Evolutionary conservation across 1,140 invertebrate species (phyloP), one percentile per base, ranked within the genome.

Genomic region (Sminthurinus signatus): DNA sequence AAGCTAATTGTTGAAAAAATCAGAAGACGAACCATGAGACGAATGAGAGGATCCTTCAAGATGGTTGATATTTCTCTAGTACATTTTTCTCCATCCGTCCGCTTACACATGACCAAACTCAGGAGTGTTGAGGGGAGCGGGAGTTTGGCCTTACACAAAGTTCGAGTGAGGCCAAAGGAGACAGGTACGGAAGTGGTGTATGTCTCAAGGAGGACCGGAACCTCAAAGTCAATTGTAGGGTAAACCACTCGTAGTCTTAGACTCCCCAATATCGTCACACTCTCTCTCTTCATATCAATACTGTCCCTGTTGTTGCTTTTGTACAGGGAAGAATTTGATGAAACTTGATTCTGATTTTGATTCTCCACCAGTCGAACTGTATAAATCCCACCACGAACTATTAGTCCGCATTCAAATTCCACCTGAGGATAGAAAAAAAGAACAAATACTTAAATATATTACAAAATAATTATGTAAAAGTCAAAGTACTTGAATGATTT

Each of bases 161-260:
- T 72, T 43, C 57, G 21, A 14, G 70, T 72, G 3, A 72, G 60
- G 1, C 66, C 64, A 23, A 72, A 60, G 0, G 64, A 50, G 21
- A 72, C 42, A 8, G 57, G 57, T 4, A 68, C 67, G 17, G 64
- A 59, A 1, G 60, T 50, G 0, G 69, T 65, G 42, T 68, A 68
- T 19, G 67, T 54, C 23, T 69, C 67, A 14, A 69, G 32, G 43
- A 64, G 59, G n/a, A 56, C 57, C 12, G 67, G 70, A 8, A 69
- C 70, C 28, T 72, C 70, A 62, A 72, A 72, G 44, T 44, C 52
- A 32, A 72, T 62, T n/a, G n/a, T n/a, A 8, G 70, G 70, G 32
- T 71, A 71, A 0, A 23, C 15, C 2, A 54, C 57, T 12, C 54
- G 19, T 3, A 68, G 62, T 32, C 60, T 65, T 21, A 64, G 25